phyloP scores from a whole-genome alignment of 2,113 vertebrate species.

The Clinocottus analis region DNA sequence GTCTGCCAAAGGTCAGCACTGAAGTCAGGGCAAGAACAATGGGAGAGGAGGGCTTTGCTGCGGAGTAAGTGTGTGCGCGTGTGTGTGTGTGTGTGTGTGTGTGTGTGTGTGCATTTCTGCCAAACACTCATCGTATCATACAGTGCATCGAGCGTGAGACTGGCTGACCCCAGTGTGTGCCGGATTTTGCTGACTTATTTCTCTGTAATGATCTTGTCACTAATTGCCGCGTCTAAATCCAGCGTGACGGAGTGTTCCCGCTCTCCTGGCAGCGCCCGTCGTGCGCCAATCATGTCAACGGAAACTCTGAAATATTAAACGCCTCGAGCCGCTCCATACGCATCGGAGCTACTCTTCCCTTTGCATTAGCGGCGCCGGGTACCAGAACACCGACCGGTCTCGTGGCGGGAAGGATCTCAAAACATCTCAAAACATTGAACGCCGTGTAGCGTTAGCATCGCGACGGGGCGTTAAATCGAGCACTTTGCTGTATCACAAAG shows the following conservation, averaged over 20 bases:
- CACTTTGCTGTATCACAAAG: slow-evolving; percentile 32
- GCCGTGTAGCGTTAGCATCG: slow-evolving; percentile 55
- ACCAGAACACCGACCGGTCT: slow-evolving; percentile 48
- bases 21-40: slow-evolving; percentile 60
- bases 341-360: slow-evolving; percentile 66
- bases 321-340: slow-evolving; percentile 59
- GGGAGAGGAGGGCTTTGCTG: slow-evolving; percentile 7
- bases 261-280: slow-evolving; percentile 40
- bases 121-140: slow-evolving; percentile 23
- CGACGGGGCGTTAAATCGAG: slow-evolving; percentile 31
- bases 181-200: slow-evolving; percentile 57
- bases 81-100: background rate
- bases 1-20: slow-evolving; percentile 65
- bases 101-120: slow-evolving; percentile 19
- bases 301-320: slow-evolving; percentile 82
- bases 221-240: slow-evolving; percentile 74
- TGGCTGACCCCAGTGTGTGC: background rate
- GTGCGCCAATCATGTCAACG: slow-evolving; percentile 66
- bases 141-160: slow-evolving; percentile 13
- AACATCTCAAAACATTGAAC: slow-evolving; percentile 27
- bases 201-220: slow-evolving; percentile 64
- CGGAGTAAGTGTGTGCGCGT: background rate
- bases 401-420: slow-evolving; percentile 52
- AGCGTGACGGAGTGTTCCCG: slow-evolving; percentile 73
- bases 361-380: slow-evolving; percentile 61